phyloP scores from a whole-genome alignment of 2,888 invertebrate genomes.

The Dyspetes luteomarginatus region DNA sequence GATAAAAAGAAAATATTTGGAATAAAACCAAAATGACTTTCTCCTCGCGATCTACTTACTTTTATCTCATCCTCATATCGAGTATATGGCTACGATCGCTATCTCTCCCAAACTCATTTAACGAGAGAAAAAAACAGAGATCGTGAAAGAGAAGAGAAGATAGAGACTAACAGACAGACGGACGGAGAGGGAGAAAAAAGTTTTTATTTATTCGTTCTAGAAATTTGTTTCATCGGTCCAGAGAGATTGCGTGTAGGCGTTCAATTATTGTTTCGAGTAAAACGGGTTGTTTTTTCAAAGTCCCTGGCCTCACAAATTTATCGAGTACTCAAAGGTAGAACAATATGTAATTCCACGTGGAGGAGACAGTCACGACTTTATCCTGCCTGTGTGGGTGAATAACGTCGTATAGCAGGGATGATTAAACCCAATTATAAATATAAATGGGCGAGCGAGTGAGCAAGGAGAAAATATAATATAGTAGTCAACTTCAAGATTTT shows the following conservation, averaged over 20 bases:
- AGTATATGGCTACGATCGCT: slow-evolving; percentile 36
- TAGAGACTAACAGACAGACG: too few relatives aligned
- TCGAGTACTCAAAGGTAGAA: neutral
- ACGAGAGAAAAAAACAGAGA: neutral
- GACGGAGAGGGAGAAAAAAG: neutral
- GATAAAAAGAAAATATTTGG: neutral
- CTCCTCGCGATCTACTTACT: neutral
- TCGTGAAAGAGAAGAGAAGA: slow-evolving; percentile 7
- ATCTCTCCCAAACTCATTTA: slow-evolving; percentile 15
- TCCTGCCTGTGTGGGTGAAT: neutral
- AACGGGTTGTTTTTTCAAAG: slow-evolving; percentile 6
- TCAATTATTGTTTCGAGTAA: neutral
- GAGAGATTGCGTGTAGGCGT: neutral
- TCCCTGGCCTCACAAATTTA: slow-evolving; percentile 3
- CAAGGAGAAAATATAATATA: neutral
- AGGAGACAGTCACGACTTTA: neutral
- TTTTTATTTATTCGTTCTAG: neutral
- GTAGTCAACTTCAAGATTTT: too few relatives aligned
- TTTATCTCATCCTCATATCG: slow-evolving; percentile 11
- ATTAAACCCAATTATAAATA: neutral
- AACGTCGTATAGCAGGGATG: neutral
- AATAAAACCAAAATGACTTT: neutral
- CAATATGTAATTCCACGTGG: neutral
- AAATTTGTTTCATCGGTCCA: neutral
- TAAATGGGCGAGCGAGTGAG: neutral